Percentiles rank a stretch among this genome's conserved stretches.
Evolutionary conservation across 2,113 vertebrate species (phyloP).

Genomic region (Opisthocomus hoazin): DNA sequence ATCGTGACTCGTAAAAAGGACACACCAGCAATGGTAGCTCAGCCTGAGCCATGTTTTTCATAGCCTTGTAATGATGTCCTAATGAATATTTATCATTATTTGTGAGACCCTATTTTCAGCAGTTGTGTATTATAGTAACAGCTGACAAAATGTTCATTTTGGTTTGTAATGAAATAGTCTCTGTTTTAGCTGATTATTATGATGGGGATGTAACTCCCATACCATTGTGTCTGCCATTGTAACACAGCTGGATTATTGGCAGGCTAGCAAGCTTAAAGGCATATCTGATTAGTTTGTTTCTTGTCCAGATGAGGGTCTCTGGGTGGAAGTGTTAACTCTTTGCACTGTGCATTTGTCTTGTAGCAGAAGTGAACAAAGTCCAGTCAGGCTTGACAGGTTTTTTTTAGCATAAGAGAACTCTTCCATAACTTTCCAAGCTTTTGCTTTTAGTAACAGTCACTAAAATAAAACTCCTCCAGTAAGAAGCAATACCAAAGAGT

Average conservation of each 20-base stretch:
- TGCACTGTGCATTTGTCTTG: not conserved
- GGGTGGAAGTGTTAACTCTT: not conserved
- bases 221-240: not conserved
- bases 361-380: not conserved
- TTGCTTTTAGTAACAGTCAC: not conserved
- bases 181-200: slow-evolving; percentile 42
- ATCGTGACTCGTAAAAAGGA: not conserved
- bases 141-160: slow-evolving; percentile 56
- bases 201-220: slow-evolving; percentile 8
- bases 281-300: not conserved
- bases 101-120: slow-evolving; percentile 48
- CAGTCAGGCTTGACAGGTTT: not conserved
- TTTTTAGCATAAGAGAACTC: not conserved
- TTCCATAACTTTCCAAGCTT: not conserved
- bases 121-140: slow-evolving; percentile 23
- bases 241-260: slow-evolving; percentile 46
- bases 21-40: not conserved
- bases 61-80: not conserved
- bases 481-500: not conserved
- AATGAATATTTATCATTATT: slow-evolving; percentile 67
- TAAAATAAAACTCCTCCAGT: not conserved
- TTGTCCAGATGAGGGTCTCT: not conserved
- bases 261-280: not conserved
- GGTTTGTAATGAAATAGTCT: slow-evolving; percentile 38
- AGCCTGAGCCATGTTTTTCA: not conserved